Conservation (phyloP, 2,113 vertebrate species). For the Tupaia tana region DNA sequence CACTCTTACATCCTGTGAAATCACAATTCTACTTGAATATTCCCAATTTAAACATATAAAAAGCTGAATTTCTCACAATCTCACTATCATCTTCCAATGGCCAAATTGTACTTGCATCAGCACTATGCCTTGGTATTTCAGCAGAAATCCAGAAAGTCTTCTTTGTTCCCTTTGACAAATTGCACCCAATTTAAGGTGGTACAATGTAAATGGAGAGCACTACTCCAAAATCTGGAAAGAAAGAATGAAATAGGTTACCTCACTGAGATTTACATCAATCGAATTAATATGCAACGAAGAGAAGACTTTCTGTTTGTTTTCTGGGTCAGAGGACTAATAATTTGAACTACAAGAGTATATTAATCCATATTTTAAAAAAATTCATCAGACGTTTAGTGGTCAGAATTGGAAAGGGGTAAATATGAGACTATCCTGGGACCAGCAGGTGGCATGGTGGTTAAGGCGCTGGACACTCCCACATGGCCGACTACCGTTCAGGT, state of each 20-base stretch:
- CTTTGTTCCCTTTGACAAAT: not conserved
- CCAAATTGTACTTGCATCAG: not conserved
- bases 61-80: not conserved
- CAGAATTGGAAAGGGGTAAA: not conserved
- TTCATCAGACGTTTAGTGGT: not conserved
- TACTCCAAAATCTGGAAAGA: constrained; percentile 1
- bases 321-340: not conserved
- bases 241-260: not conserved
- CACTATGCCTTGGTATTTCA: not conserved
- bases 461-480: no score
- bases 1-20: not conserved
- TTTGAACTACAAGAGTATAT: not conserved
- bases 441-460: no score
- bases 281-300: not conserved
- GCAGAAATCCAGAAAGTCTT: not conserved
- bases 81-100: not conserved
- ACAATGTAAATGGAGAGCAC: not conserved
- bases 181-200: not conserved
- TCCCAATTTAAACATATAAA: constrained; percentile 11
- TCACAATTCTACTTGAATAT: not conserved
- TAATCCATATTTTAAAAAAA: constrained; percentile 19
- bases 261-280: constrained; percentile 8
- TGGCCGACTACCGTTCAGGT: no score
- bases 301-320: not conserved
- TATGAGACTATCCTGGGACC: not conserved